Evolutionary conservation across 2,113 vertebrate genomes (phyloP).

Genomic region (Apteryx owenii): DNA sequence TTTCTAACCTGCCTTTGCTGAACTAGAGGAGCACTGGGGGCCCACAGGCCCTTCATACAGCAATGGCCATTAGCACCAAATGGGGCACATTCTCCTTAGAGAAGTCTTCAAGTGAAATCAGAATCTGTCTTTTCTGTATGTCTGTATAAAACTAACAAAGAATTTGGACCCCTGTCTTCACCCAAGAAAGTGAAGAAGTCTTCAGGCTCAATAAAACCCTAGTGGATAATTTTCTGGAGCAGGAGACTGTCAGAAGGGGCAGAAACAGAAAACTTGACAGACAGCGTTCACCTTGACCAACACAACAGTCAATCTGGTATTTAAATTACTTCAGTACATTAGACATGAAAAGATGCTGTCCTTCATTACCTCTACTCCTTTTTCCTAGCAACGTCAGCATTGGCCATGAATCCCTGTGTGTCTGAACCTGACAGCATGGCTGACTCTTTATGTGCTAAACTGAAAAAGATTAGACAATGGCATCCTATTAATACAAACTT

Average conservation of each 20-base stretch:
- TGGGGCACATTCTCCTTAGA: background rate
- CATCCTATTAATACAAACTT: background rate
- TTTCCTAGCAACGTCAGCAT: background rate
- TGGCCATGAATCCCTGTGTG: background rate
- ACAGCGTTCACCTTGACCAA: background rate
- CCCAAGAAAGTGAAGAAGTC: background rate
- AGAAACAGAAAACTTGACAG: background rate
- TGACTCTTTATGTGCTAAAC: background rate
- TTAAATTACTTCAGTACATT: background rate
- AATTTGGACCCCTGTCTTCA: background rate
- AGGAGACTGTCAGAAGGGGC: background rate
- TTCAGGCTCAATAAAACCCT: background rate
- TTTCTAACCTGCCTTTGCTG: background rate
- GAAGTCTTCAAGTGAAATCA: background rate
- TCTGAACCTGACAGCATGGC: background rate
- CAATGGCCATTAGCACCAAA: background rate
- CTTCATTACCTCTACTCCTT: background rate
- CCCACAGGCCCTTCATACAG: background rate
- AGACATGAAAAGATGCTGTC: background rate
- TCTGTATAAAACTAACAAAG: background rate
- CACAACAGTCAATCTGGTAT: background rate
- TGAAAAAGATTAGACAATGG: background rate
- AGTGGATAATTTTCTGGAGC: background rate
- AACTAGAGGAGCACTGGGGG: background rate
- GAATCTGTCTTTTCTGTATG: background rate